Base-by-base conservation (phyloP, 92 coral and sea anemone genomes). In the Plumapathes pennacea region DNA sequence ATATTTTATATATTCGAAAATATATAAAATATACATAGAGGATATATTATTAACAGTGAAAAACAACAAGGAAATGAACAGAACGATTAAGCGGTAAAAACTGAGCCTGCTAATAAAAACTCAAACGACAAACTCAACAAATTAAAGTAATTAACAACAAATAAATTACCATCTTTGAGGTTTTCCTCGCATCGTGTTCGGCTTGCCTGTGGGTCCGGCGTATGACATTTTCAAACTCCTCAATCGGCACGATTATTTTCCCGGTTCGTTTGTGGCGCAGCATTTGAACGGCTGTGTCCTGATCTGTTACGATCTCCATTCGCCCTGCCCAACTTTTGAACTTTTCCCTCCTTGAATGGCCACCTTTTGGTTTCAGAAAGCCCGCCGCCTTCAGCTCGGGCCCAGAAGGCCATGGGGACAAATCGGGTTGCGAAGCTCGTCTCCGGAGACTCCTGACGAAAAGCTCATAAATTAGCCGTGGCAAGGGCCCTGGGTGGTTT, bases 221-320 rank as follows among this genome's bases (percentile, higher is more conserved):
- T 2, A 89, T 62, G 32, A 61, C 57, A 10, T 40, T 61, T 61
- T 92, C 94, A 62, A 86, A 76, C n/a, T 92, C 87, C 61, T 92
- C 98, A 9, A 71, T 44, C n/a, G 98, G 94, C 9, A 92, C 51
- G 45, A 92, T 84, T 13, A 92, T 72, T 75, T 92, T 92, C 31
- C 98, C 89, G 38, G 98, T 80, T 43, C 92, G 60, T 57, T 75
- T 73, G 49, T 80, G 72, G 8, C 84, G 74, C 29, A 92, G 77
- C 14, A 67, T 69, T 12, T 88, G 89, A 24, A 67, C 46, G 46
- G 53, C 60, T 5, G 82, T 75, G 27, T 81, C 83, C 5, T 55
- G 21, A 48, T 88, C 85, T 19, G 48, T 56, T 26, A 60, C 28
- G 28, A 82, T 50, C 41, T 88, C 90, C 89, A 82, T 88, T 41